Evolutionary conservation across 2,797 vertebrate genomes (phyloP).

Genomic region (Gambelia wislizenii): DNA sequence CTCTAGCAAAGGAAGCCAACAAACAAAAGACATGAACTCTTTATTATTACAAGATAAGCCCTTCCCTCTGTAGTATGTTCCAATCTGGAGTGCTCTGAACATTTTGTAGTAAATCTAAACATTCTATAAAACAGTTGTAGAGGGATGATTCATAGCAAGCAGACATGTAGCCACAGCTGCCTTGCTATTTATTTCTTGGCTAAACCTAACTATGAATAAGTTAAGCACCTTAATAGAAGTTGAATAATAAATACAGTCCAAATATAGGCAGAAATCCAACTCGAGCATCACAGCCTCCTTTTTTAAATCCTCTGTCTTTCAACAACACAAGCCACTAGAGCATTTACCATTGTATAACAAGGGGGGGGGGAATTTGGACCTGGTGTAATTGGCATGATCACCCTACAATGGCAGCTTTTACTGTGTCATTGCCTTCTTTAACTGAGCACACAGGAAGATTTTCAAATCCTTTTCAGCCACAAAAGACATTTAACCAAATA

Average conservation of each 20-base stretch:
- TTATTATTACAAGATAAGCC: slow-evolving; percentile 19
- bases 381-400: slow-evolving; percentile 33
- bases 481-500: background rate
- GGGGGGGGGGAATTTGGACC: slow-evolving; percentile 18
- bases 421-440: background rate
- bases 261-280: slow-evolving; percentile 73
- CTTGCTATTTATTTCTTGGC: slow-evolving; percentile 74
- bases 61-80: slow-evolving; percentile 7
- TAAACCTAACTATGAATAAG: slow-evolving; percentile 74
- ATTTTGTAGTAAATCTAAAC: slow-evolving; percentile 56
- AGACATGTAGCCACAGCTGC: slow-evolving; percentile 75
- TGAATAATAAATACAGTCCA: slow-evolving; percentile 73
- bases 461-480: background rate
- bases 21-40: background rate
- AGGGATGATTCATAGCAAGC: slow-evolving; percentile 63
- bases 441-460: background rate
- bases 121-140: slow-evolving; percentile 39
- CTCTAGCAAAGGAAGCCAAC: background rate
- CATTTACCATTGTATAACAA: slow-evolving; percentile 69
- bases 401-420: background rate
- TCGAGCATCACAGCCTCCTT: slow-evolving; percentile 63
- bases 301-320: slow-evolving; percentile 70
- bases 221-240: slow-evolving; percentile 75
- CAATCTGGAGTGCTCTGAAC: slow-evolving; percentile 13
- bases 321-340: slow-evolving; percentile 49